Evolutionary conservation across 2,113 vertebrate species (phyloP).

Genomic region (Merops nubicus): DNA sequence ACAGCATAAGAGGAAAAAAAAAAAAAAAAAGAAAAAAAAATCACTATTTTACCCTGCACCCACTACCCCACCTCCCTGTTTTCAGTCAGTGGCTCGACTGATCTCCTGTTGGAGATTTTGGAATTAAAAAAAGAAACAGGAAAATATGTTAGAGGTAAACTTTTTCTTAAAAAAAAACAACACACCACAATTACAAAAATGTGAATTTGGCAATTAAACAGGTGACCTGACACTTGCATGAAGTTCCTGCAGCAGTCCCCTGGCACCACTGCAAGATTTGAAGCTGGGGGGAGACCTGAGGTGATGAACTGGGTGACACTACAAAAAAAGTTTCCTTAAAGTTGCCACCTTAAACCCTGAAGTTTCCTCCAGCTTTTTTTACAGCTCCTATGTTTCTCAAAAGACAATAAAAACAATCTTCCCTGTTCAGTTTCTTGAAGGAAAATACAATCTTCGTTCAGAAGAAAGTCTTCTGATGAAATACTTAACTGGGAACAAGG

Average conservation of each 20-base stretch:
- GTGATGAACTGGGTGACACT: neutral
- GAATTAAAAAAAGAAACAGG: neutral
- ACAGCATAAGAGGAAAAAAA: neutral
- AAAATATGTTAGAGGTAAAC: neutral
- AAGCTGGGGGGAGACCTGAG: neutral
- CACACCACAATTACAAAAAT: neutral
- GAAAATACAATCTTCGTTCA: conserved; percentile 32
- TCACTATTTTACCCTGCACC: neutral
- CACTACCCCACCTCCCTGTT: neutral
- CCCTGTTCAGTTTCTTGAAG: neutral
- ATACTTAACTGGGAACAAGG: conserved; percentile 31
- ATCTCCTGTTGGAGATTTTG: neutral
- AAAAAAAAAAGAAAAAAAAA: too few relatives aligned
- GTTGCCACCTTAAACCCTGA: neutral
- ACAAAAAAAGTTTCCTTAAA: neutral
- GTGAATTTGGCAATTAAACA: neutral
- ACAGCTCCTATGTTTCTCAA: neutral
- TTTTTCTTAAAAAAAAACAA: neutral
- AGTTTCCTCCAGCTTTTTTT: neutral
- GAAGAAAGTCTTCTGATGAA: conserved; percentile 59
- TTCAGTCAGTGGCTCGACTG: neutral
- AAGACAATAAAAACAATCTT: conserved; percentile 32
- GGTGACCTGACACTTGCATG: neutral
- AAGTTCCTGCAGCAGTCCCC: neutral
- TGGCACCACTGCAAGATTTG: neutral